Conservation (phyloP, 2,888 invertebrate species). For the Ischnus inquisitorius region DNA sequence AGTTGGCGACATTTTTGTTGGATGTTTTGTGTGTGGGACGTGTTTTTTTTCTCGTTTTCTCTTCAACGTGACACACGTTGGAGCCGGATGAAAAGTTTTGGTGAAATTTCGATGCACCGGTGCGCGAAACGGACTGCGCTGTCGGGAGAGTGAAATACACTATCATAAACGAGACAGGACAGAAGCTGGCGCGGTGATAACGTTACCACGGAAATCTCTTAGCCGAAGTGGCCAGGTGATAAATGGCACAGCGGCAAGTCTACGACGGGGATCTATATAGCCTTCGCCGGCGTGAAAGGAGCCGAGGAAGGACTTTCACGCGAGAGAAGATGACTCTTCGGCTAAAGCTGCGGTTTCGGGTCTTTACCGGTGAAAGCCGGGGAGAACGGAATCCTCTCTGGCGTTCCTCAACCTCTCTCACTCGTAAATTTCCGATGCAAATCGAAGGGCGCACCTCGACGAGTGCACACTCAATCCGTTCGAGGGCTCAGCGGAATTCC, state of each 20-base stretch:
- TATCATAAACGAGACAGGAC: constrained; percentile 23
- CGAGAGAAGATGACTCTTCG: constrained; percentile 55
- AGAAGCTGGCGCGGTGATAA: constrained; percentile 46
- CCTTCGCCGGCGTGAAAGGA: constrained; percentile 33
- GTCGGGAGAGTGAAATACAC: constrained; percentile 24
- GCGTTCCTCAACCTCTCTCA: constrained; percentile 36
- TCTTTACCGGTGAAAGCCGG: constrained; percentile 33
- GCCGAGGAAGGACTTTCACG: constrained; percentile 54
- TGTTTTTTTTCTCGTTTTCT: constrained; percentile 37
- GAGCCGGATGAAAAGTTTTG: constrained; percentile 46
- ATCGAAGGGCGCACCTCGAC: constrained; percentile 58
- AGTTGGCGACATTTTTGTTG: constrained; percentile 34
- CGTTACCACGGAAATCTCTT: constrained; percentile 63
- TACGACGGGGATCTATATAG: constrained; percentile 8
- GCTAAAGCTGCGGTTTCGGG: constrained; percentile 57
- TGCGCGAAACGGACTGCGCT: constrained; percentile 30
- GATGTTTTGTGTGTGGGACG: constrained; percentile 20
- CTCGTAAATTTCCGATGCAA: constrained; percentile 66
- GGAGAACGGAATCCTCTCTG: constrained; percentile 40
- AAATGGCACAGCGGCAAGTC: constrained; percentile 48
- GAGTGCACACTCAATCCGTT: constrained; percentile 63
- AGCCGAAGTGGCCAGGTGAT: constrained; percentile 62
- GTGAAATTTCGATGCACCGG: constrained; percentile 50
- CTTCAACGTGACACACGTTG: neutral
- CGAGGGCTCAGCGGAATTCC: constrained; percentile 64